Base-by-base conservation (phyloP, 2,888 invertebrate species). In the Heliconius sara region DNA sequence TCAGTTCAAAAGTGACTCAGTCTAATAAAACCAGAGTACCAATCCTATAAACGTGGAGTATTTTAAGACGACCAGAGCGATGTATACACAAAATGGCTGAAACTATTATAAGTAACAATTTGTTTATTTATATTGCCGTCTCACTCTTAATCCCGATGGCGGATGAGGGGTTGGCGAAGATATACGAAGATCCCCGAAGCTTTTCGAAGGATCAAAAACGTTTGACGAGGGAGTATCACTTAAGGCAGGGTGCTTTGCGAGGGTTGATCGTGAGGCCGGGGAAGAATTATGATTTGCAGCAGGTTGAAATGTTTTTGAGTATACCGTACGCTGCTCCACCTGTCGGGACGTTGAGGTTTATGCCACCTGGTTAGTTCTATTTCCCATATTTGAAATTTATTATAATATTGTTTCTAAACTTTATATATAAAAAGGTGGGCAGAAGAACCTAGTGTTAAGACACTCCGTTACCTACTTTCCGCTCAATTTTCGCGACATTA, bases 251-350 rank as follows among this genome's bases (percentile, higher is more conserved):
- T 1, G 95, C 96, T 67, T 88, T 98, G 16, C 96, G 96, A 84
- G 98, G 98, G 73, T 92, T 96, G 81, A 95, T 97, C 30, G 96
- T 96, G 66, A 96, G 96, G 83, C 96, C 96, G 7, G 96, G 96
- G 84, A 92, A 96, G 63, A 96, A 96, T 84, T 96, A 96, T 78
- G 96, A 96, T 60, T 89, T 97, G 79, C 96, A 96, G 85, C 93
- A 94, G 47, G 97, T 97, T 82, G 97, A 97, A 89, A 97, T 97
- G 89, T 98, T 96, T 89, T 93, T 97, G 77, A 98, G 98, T 4
- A 96, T 98, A 85, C 98, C 98, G 7, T 98, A 98, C 91, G 98
- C 98, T 7, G 97, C 97, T 60, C 96, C 98, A 16, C 98, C 98
- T 0, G 95, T 97, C 9, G 97, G 97, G 10, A 96, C 94, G 79